phyloP scores from a whole-genome alignment of 2,888 invertebrate genomes.

The Hypselothyrea guttata region DNA sequence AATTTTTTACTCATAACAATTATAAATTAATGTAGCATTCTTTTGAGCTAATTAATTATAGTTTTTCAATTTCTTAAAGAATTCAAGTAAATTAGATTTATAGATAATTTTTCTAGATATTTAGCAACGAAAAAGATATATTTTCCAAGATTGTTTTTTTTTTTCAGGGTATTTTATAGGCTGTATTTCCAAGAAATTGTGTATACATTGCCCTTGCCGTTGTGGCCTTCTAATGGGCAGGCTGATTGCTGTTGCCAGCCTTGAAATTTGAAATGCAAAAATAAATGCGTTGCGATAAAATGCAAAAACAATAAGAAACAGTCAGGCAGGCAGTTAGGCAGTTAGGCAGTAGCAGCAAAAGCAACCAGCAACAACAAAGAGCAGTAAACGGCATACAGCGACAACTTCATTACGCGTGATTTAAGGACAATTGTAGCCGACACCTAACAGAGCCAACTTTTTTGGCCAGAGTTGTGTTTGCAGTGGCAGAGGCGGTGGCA shows the following conservation, averaged over 20 bases:
- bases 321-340: conserved; percentile 2
- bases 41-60: too few species aligned
- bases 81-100: too few species aligned
- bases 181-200: too few species aligned
- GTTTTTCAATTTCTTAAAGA: too few species aligned
- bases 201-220: too few species aligned
- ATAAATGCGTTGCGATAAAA: conserved; percentile 77
- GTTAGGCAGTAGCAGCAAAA: conserved; percentile 1
- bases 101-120: too few species aligned
- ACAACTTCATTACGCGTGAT: conserved; percentile 81
- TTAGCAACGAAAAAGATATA: too few species aligned
- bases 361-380: conserved; percentile 15
- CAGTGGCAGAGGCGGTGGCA: background rate
- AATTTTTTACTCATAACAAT: too few species aligned
- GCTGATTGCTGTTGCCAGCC: conserved; percentile 39
- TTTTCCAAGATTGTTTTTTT: too few species aligned
- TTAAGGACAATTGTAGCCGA: conserved; percentile 78
- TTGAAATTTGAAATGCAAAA: conserved; percentile 69
- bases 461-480: conserved; percentile 19
- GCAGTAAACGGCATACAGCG: conserved; percentile 44
- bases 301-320: conserved; percentile 71
- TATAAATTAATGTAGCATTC: too few species aligned
- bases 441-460: conserved; percentile 57
- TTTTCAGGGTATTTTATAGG: too few species aligned
- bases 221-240: too few species aligned